phyloP scores from a whole-genome alignment of 1,140 invertebrate species.

The Eurosta solidaginis region DNA sequence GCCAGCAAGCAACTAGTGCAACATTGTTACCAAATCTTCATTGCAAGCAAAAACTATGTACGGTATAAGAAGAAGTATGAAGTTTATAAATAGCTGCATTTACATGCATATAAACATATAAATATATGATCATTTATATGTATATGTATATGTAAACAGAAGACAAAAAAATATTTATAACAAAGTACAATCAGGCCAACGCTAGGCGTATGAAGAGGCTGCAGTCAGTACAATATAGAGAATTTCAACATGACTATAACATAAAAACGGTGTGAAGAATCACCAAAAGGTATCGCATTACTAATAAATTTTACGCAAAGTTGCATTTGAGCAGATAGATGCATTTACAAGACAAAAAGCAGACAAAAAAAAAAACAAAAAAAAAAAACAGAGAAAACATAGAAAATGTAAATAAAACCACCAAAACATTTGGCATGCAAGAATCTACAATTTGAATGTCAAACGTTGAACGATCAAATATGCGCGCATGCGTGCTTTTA shows the following conservation, averaged over 20 bases:
- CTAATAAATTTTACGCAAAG: slow-evolving; percentile 26
- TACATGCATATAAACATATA: neutral
- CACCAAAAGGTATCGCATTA: slow-evolving; percentile 14
- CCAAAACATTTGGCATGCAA: neutral
- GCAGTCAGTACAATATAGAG: neutral
- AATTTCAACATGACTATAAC: slow-evolving; percentile 5
- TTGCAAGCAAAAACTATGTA: neutral
- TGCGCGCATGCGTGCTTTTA: neutral
- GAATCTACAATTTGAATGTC: slow-evolving; percentile 23
- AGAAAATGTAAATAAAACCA: neutral
- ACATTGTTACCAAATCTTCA: slow-evolving; percentile 24
- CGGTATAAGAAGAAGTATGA: neutral
- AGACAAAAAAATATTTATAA: neutral
- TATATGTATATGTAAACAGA: neutral
- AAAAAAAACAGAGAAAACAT: neutral
- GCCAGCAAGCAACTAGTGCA: slow-evolving; percentile 14
- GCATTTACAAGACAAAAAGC: too few relatives aligned
- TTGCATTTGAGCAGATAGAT: neutral
- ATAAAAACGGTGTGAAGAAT: slow-evolving; percentile 13
- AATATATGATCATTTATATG: neutral
- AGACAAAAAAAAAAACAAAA: neutral
- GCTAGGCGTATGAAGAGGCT: neutral
- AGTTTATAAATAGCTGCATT: slow-evolving; percentile 1
- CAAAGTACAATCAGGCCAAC: neutral
- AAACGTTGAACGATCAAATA: neutral